Conservation (phyloP, 2,888 invertebrate genomes). For the Pediacus dermestoides region DNA sequence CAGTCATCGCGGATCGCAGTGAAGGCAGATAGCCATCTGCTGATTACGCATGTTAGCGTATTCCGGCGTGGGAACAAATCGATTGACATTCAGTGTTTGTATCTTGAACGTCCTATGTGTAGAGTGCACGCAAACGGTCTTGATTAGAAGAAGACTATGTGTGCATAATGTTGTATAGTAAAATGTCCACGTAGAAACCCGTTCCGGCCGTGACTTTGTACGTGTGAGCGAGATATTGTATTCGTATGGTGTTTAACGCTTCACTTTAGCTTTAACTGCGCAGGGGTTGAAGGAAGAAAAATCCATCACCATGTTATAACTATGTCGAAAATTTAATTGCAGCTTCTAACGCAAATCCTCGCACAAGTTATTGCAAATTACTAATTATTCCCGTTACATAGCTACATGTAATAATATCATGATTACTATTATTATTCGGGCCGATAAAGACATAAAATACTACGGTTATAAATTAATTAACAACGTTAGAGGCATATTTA, state of each 20-base stretch:
- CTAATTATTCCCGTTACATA: constrained; percentile 12
- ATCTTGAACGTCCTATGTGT: constrained; percentile 18
- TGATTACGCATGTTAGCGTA: constrained; percentile 29
- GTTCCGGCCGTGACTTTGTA: constrained; percentile 21
- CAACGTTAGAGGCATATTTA: not conserved
- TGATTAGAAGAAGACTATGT: constrained; percentile 19
- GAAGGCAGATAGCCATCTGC: not conserved
- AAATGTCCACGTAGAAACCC: constrained; percentile 3
- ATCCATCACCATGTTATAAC: constrained; percentile 13
- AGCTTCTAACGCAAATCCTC: constrained; percentile 15
- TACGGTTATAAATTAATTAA: not conserved
- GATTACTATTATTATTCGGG: constrained; percentile 2
- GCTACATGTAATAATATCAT: not conserved
- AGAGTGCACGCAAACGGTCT: constrained; percentile 25
- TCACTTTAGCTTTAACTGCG: too few relatives aligned
- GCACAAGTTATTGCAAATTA: constrained; percentile 11
- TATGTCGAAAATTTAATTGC: constrained; percentile 20
- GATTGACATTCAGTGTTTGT: constrained; percentile 23
- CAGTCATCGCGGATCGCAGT: not conserved
- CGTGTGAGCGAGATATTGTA: constrained; percentile 23
- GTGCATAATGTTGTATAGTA: not conserved
- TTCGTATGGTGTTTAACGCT: constrained; percentile 3
- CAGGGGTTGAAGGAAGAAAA: constrained; percentile 12
- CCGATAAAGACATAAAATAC: not conserved
- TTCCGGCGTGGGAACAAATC: constrained; percentile 36